Base-by-base conservation (phyloP, 2,888 invertebrate species). In the Hydroisotoma schaefferi region DNA sequence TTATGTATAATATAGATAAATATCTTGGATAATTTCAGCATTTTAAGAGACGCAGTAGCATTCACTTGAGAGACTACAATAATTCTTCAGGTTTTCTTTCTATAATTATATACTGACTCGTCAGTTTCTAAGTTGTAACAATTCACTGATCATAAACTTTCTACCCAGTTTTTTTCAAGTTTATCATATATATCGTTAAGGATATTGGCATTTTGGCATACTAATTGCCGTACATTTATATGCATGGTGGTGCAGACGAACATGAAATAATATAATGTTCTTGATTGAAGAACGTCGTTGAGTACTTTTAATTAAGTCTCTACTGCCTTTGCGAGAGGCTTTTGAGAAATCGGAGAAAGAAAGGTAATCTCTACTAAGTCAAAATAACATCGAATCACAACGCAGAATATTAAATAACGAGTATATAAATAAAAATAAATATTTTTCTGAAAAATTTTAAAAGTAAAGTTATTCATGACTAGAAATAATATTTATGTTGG, bases 1-100 rank as follows among this genome's bases (percentile, higher is more conserved):
- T 25, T 46, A 46, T n/a, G n/a, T n/a, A n/a, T n/a, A n/a, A n/a
- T n/a, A n/a, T n/a, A n/a, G n/a, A n/a, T n/a, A n/a, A n/a, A n/a
- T 8, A 46, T 46, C 46, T 22, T 46, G 20, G 46, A 46, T 46
- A 5, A 25, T 46, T 46, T 46, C 46, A 46, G 46, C 46, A 46
- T 46, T 46, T 46, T 25, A 40, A 25, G 46, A 46, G 46, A 46
- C 46, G 25, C 46, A 46, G 46, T 20, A 23, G 46, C 46, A 46
- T 46, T 46, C 46, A 20, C 49, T 49, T n/a, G n/a, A 49, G 28
- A 27, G 23, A 49, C 49, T 49, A 49, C 49, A 49, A 29, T 28
- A 49, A 27, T 49, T 28, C 49, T 49, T 49, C 49, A 49, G 49
- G 49, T 28, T 49, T 49, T 49, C 49, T 49, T 20, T 12, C 49